Conservation (phyloP, 1,140 invertebrate genomes). For the Nylanderia fulva region DNA sequence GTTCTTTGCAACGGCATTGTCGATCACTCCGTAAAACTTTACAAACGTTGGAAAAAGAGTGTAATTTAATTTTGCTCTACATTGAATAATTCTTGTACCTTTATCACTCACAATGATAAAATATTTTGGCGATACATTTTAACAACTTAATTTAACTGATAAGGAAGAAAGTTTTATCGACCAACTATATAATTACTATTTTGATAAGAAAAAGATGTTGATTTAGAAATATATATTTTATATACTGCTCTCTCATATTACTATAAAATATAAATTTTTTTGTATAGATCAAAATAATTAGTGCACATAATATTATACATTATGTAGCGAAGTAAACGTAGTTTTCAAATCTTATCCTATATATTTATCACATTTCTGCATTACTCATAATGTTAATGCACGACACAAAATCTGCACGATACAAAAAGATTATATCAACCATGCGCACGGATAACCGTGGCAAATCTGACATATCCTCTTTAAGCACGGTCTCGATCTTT, state of each 20-base stretch:
- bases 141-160: background rate
- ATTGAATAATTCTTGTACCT: background rate
- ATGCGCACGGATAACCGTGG: constrained; percentile 22
- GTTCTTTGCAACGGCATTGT: constrained; percentile 40
- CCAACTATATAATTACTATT: no score
- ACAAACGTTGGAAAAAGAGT: background rate
- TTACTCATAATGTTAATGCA: constrained; percentile 28
- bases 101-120: background rate
- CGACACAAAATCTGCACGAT: constrained; percentile 29
- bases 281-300: background rate
- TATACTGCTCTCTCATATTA: background rate
- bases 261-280: background rate
- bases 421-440: constrained; percentile 33
- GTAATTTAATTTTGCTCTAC: constrained; percentile 9
- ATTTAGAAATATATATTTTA: background rate
- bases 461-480: constrained; percentile 71
- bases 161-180: background rate
- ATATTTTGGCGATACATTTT: no score
- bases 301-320: background rate
- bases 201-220: background rate
- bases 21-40: constrained; percentile 26
- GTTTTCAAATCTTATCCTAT: background rate
- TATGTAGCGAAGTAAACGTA: background rate
- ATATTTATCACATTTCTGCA: background rate
- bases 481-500: constrained; percentile 69